A percentile compares a stretch with the other conserved stretches of the same genome.
Evolutionary conservation across 1,140 invertebrate species (phyloP).

Genomic region (Hesperophylax magnus): DNA sequence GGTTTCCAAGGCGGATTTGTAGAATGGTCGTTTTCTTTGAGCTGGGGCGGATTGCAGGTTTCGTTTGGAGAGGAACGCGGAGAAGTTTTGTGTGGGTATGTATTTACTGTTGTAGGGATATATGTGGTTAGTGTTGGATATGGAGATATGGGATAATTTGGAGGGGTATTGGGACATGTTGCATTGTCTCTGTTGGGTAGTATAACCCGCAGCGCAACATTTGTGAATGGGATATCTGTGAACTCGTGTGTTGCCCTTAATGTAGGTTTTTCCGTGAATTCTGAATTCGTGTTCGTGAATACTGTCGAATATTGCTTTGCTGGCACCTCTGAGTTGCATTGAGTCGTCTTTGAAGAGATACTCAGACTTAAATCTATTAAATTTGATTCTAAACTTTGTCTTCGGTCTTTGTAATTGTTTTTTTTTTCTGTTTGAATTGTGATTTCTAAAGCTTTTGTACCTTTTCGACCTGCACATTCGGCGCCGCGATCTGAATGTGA

Average conservation of each 20-base stretch:
- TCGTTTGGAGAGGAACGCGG: neutral
- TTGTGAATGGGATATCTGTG: neutral
- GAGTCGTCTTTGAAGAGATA: neutral
- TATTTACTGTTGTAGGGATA: too few species aligned
- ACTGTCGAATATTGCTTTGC: neutral
- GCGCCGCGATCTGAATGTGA: constrained; percentile 9
- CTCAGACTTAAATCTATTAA: neutral
- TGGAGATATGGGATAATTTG: neutral
- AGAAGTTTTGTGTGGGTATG: neutral
- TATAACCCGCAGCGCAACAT: neutral
- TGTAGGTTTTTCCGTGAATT: neutral
- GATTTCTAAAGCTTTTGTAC: neutral
- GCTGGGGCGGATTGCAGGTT: neutral
- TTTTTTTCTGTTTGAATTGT: constrained; percentile 28
- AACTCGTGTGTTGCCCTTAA: neutral
- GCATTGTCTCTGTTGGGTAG: neutral
- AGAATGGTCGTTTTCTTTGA: neutral
- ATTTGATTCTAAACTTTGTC: neutral
- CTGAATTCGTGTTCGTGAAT: neutral
- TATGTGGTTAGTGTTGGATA: neutral
- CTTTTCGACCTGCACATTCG: constrained; percentile 4
- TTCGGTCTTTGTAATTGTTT: neutral
- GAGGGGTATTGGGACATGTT: neutral
- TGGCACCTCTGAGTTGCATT: neutral
- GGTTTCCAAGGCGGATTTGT: constrained; percentile 13